Conservation (phyloP, 2,888 invertebrate genomes). For the Drosophila demipolita region DNA sequence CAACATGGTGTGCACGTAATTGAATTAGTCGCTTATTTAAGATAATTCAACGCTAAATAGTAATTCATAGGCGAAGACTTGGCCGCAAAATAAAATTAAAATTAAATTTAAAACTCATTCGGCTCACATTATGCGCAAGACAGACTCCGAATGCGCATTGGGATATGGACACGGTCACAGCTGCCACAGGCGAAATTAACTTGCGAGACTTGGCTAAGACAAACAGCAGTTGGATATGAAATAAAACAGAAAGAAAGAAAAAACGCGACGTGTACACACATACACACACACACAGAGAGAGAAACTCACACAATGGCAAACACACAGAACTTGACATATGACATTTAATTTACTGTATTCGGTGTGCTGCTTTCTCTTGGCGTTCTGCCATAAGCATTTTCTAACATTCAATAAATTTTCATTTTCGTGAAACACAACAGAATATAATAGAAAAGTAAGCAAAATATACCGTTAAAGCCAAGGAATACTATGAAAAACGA, state of each 20-base stretch:
- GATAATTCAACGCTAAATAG: slow-evolving; percentile 20
- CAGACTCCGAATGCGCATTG: slow-evolving; percentile 12
- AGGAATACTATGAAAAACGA: slow-evolving; percentile 9
- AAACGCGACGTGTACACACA: slow-evolving; percentile 36
- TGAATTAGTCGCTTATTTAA: slow-evolving; percentile 52
- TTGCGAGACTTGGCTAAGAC: slow-evolving; percentile 70
- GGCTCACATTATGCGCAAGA: slow-evolving; percentile 30
- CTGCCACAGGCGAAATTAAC: slow-evolving; percentile 68
- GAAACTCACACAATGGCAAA: slow-evolving; percentile 26
- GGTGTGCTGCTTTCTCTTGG: slow-evolving; percentile 68
- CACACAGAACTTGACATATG: slow-evolving; percentile 73
- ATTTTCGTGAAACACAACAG: slow-evolving; percentile 61
- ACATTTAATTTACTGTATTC: slow-evolving; percentile 80
- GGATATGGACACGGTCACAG: slow-evolving; percentile 31
- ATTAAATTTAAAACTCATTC: slow-evolving; percentile 60
- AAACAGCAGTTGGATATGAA: slow-evolving; percentile 69
- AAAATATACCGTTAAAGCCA: slow-evolving; percentile 21
- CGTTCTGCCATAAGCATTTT: slow-evolving; percentile 77
- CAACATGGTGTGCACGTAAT: slow-evolving; percentile 56
- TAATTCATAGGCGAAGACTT: slow-evolving; percentile 16
- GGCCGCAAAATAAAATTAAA: slow-evolving; percentile 37
- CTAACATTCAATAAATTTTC: slow-evolving; percentile 79
- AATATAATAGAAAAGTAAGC: slow-evolving; percentile 14
- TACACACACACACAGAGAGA: slow-evolving; percentile 14
- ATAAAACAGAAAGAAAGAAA: slow-evolving; percentile 54